These are phyloP conservation scores for Melieria crassipennis DNA, from an alignment of 2,888 invertebrate species.

Conservation along the genomic window DNA sequence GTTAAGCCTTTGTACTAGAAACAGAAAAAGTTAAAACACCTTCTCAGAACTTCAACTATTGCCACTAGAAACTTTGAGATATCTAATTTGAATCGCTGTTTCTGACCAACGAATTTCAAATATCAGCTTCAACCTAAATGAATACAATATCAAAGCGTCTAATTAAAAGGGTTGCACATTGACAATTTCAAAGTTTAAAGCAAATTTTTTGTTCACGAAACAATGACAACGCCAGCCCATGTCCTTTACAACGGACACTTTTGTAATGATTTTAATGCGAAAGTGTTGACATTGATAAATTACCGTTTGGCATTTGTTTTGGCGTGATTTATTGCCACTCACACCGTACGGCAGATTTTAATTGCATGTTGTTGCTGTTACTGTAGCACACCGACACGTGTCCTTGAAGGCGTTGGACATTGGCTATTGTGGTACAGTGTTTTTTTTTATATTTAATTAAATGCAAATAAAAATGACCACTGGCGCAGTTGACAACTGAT, in stretches of 20 bases:
- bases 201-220: conserved; percentile 46
- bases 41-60: no score
- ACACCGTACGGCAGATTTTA: background rate
- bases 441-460: conserved; percentile 58
- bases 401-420: conserved; percentile 40
- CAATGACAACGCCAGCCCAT: background rate
- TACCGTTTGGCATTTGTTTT: conserved; percentile 57
- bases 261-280: background rate
- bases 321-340: conserved; percentile 62
- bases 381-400: conserved; percentile 60
- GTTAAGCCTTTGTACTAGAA: no score
- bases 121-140: no score
- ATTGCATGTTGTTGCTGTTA: conserved; percentile 12
- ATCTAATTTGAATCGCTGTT: no score
- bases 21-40: no score
- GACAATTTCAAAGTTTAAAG: conserved; percentile 56
- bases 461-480: conserved; percentile 64
- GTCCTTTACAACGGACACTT: background rate
- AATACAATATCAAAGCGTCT: no score
- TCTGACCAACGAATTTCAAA: no score
- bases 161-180: conserved; percentile 43
- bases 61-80: no score
- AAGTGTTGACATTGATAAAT: conserved; percentile 63
- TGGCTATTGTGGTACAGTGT: no score
- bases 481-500: conserved; percentile 39